Conservation (phyloP, 2,797 vertebrate species). For the Macropus fuliginosus region DNA sequence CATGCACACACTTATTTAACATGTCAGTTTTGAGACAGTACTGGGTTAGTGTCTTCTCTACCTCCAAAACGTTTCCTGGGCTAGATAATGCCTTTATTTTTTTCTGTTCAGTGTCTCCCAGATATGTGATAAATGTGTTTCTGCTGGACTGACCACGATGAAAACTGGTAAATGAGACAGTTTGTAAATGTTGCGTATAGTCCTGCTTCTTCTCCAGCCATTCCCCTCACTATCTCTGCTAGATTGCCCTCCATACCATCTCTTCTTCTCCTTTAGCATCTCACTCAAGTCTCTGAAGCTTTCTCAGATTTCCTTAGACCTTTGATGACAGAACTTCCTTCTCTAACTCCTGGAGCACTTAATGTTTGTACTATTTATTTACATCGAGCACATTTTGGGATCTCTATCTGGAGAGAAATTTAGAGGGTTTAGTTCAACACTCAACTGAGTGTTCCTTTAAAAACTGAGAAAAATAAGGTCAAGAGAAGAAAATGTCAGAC, state of each 20-base stretch:
- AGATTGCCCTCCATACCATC: neutral
- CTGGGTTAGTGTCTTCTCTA: neutral
- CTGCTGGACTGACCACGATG: neutral
- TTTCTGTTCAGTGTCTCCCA: neutral
- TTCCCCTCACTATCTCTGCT: neutral
- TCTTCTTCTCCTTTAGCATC: neutral
- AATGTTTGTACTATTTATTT: neutral
- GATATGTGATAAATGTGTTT: neutral
- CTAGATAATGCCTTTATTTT: neutral
- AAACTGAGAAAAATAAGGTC: neutral
- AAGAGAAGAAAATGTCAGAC: neutral
- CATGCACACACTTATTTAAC: neutral
- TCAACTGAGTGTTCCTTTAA: neutral
- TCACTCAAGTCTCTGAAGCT: neutral
- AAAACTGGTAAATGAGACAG: neutral
- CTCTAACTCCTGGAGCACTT: neutral
- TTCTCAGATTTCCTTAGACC: neutral
- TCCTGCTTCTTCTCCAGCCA: neutral
- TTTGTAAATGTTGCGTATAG: neutral
- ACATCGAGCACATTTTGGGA: neutral
- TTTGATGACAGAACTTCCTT: neutral
- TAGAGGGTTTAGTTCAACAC: neutral
- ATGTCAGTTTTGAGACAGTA: neutral
- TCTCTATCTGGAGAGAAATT: neutral
- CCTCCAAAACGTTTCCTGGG: neutral